Evolutionary conservation across 2,797 vertebrate species (phyloP).

Genomic region (Rhynchonycteris naso): DNA sequence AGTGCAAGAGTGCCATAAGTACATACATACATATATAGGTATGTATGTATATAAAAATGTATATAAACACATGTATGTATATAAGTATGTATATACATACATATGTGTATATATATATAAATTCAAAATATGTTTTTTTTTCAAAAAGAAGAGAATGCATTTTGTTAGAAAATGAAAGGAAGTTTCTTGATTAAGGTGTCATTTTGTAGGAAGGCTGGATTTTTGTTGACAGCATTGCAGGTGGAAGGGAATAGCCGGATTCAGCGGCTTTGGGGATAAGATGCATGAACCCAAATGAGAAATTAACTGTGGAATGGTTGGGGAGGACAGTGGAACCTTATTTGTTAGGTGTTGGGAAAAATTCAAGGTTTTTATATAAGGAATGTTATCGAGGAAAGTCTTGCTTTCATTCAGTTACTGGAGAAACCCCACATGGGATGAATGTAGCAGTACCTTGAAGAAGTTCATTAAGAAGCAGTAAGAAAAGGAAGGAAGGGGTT

Average conservation of each 20-base stretch:
- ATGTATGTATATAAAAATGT: no score
- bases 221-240: not conserved
- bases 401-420: not conserved
- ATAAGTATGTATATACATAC: not conserved
- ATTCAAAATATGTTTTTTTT: not conserved
- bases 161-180: not conserved
- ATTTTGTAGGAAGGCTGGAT: not conserved
- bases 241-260: not conserved
- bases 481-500: not conserved
- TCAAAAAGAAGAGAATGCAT: not conserved
- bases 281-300: not conserved
- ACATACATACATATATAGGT: no score
- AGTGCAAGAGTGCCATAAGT: not conserved
- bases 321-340: not conserved
- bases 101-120: not conserved
- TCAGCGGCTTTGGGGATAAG: not conserved
- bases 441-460: not conserved
- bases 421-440: not conserved
- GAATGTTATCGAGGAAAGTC: not conserved
- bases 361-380: not conserved
- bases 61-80: not conserved
- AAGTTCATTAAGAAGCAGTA: not conserved
- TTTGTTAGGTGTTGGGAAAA: not conserved
- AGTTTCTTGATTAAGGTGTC: not conserved
- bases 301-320: not conserved